Evolutionary conservation across 2,888 invertebrate species (phyloP), one percentile per base, ranked within the genome.

Genomic region (Fabriciana adippe): DNA sequence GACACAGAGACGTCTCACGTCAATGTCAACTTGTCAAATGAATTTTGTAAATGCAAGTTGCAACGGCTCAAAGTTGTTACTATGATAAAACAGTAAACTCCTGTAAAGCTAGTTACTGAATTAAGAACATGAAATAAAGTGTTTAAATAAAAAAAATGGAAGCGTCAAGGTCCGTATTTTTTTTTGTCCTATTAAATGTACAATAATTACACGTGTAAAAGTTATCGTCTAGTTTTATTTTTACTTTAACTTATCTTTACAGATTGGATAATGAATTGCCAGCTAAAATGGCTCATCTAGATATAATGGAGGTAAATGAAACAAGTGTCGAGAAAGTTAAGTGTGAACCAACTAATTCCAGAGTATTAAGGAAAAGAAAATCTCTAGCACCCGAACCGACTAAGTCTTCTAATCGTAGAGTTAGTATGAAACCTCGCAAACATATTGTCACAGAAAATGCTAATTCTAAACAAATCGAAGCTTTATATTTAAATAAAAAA

Each of bases 401-500:
- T 63, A 91, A 88, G 80, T 77, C 88, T 3, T 83, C 84, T 45
- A 93, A 93, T 75, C 89, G 93, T 55, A 83, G 93, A 75, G 92
- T 93, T 6, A 88, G 81, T 72, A 90, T 92, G 87, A 90, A 89
- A 74, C 93, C 93, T 41, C 86, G 89, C 15, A 93, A 92, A 79
- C 86, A 86, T 72, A 79, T 81, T 56, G 79, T 87, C 69, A 78
- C 84, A 60, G 87, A 92, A 76, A 89, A 85, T 77, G 82, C 89
- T 8, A 88, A 82, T 76, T 79, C 85, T 62, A 93, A 89, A 78
- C 89, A 93, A 79, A 89, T 93, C 67, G 93, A 93, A 76, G 92
- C 93, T 55, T 87, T 94, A 73, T 94, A 94, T 79, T 86, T 94
- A 51, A 93, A 94, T 75, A 94, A 93, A 79, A 93, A 86, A 78